phyloP scores from a whole-genome alignment of 2,888 invertebrate species.

The Gandaritis pyraliata region DNA sequence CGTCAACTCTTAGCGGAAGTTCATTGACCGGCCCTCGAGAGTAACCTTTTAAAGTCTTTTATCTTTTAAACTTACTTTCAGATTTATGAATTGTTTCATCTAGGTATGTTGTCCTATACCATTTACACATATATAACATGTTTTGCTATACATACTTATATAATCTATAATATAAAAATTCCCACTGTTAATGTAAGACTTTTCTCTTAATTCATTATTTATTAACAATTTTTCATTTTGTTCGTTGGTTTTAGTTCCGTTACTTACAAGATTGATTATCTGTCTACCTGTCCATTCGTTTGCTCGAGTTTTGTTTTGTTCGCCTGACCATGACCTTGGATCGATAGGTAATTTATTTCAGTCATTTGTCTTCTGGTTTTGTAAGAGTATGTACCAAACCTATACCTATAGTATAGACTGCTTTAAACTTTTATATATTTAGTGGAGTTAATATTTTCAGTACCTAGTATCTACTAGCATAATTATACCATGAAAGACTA shows the following conservation, averaged over 20 bases:
- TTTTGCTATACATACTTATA: too few relatives aligned
- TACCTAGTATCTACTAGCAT: too few relatives aligned
- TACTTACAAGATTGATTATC: neutral
- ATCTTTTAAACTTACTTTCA: constrained; percentile 1
- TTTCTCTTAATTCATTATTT: too few relatives aligned
- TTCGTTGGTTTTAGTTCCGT: neutral
- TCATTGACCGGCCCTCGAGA: constrained; percentile 53
- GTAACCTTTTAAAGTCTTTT: constrained; percentile 40
- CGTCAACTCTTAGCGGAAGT: constrained; percentile 31
- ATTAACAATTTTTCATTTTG: neutral
- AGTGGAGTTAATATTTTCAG: too few relatives aligned
- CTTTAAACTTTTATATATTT: too few relatives aligned
- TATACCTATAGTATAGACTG: too few relatives aligned
- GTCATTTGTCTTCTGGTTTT: constrained; percentile 1
- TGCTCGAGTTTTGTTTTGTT: neutral
- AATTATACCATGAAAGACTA: too few relatives aligned
- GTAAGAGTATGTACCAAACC: too few relatives aligned
- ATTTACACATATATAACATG: too few relatives aligned
- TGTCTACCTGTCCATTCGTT: neutral
- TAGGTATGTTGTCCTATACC: too few relatives aligned
- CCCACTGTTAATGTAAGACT: too few relatives aligned
- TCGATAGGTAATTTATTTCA: constrained; percentile 5
- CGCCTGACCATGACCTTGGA: neutral
- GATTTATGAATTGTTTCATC: neutral
- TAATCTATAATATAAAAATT: too few relatives aligned